phyloP scores from a whole-genome alignment of 2,888 invertebrate species.

The Terebella lapidaria region DNA sequence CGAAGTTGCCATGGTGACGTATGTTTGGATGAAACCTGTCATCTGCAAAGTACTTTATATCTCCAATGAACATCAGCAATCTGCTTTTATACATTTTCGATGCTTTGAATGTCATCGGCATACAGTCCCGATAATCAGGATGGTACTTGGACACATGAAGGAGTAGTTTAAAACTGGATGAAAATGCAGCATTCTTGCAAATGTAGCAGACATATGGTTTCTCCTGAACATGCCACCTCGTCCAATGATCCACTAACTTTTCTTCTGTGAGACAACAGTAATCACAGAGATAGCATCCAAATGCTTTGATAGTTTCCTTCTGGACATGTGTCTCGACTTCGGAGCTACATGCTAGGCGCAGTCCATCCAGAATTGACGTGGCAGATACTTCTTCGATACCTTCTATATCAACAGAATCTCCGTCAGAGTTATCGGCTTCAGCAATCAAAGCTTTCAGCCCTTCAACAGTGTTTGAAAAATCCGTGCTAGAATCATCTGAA shows the following conservation, averaged over 20 bases:
- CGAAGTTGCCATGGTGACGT: too few relatives aligned
- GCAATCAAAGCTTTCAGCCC: too few relatives aligned
- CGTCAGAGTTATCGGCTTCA: too few relatives aligned
- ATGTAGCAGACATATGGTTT: not conserved
- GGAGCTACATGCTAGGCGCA: too few relatives aligned
- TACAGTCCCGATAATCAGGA: not conserved
- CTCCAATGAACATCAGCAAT: not conserved
- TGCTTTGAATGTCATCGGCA: not conserved
- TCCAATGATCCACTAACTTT: not conserved
- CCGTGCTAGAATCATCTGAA: too few relatives aligned
- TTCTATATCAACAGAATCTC: too few relatives aligned
- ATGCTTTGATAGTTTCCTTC: not conserved
- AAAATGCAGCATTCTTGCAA: not conserved
- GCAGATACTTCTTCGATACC: too few relatives aligned
- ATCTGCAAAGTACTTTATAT: too few relatives aligned
- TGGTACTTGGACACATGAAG: not conserved
- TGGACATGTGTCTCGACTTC: not conserved
- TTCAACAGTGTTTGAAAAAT: too few relatives aligned
- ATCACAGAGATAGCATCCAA: not conserved
- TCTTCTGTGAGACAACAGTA: not conserved
- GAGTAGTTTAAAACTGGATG: not conserved
- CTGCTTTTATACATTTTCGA: not conserved
- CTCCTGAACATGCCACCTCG: not conserved
- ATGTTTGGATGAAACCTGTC: too few relatives aligned
- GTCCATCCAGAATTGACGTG: too few relatives aligned